Evolutionary conservation across 2,113 vertebrate genomes (phyloP).

Genomic region (Arvicanthis niloticus): DNA sequence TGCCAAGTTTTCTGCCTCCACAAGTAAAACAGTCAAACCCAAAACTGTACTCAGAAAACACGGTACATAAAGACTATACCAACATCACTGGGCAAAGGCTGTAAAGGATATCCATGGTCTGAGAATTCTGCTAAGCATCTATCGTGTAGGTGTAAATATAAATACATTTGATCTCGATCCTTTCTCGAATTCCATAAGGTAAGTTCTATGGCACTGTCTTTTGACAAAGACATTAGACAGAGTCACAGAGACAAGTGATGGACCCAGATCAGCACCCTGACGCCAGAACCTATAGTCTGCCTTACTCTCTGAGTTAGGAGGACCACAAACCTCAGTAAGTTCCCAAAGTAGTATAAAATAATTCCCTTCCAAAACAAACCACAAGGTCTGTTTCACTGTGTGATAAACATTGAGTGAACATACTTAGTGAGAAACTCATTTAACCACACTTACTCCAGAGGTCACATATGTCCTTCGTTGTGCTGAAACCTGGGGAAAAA

Average conservation of each 20-base stretch:
- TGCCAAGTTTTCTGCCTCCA: background rate
- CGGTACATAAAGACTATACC: background rate
- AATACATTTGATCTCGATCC: background rate
- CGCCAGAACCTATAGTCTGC: background rate
- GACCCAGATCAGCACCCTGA: background rate
- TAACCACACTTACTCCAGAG: background rate
- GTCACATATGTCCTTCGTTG: background rate
- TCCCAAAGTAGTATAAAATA: background rate
- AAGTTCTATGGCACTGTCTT: background rate
- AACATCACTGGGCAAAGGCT: background rate
- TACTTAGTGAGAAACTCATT: conserved; percentile 3
- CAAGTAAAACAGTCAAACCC: background rate
- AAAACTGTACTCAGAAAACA: background rate
- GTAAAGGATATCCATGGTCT: background rate
- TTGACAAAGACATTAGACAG: background rate
- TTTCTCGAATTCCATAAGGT: background rate
- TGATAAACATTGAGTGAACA: background rate
- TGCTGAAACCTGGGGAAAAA: background rate
- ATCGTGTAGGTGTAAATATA: background rate
- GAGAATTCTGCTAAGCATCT: background rate
- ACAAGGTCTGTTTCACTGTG: background rate
- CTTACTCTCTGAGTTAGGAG: background rate
- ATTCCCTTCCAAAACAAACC: background rate
- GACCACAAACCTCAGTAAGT: background rate
- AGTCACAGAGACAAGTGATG: background rate